Conservation (phyloP, 2,113 vertebrate species). For the Neolamprologus variostigma region DNA sequence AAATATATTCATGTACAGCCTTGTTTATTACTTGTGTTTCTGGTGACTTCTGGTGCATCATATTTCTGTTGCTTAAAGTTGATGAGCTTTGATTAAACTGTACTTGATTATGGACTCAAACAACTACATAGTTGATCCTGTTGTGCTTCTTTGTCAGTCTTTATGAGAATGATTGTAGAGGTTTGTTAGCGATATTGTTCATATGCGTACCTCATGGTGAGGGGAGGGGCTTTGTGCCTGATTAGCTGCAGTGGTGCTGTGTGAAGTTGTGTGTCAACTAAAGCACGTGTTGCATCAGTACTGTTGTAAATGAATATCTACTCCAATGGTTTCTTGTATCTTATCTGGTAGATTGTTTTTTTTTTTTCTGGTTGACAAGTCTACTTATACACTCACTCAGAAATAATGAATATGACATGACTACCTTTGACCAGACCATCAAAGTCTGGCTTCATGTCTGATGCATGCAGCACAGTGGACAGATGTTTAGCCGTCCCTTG, state of each 20-base stretch:
- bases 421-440: neutral
- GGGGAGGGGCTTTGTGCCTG: neutral
- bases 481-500: neutral
- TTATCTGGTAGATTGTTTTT: neutral
- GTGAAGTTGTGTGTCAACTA: neutral
- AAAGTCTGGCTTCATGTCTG: neutral
- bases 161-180: neutral
- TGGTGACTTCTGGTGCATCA: neutral
- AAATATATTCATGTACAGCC: neutral
- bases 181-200: neutral
- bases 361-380: neutral
- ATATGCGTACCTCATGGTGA: neutral
- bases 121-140: neutral
- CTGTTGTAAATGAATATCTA: neutral
- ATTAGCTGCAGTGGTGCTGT: neutral
- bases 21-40: neutral
- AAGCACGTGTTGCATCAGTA: neutral
- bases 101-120: neutral
- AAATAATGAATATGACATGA: neutral
- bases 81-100: neutral
- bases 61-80: neutral
- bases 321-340: neutral
- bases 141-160: neutral
- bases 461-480: neutral
- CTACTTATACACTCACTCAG: neutral